Evolutionary conservation across 2,113 vertebrate species (phyloP), one percentile per base, ranked within the genome.

Genomic region (Gallinago jamesoni): DNA sequence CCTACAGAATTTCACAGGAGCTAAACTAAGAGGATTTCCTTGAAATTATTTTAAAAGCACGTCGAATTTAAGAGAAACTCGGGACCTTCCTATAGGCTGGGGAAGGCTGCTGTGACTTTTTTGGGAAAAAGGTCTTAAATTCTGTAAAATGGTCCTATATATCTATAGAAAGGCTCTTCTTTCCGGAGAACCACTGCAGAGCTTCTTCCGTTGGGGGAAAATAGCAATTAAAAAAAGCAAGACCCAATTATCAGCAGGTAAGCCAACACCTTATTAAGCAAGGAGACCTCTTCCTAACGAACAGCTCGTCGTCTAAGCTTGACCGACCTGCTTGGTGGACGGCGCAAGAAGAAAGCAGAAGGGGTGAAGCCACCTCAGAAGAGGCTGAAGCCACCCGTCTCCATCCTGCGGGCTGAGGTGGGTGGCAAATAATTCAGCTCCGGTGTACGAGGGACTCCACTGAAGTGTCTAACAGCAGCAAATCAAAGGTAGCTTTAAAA

Each of bases 1-100:
- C 43, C 81, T 18, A 45, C 15, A 12, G 52, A 39, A 53, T 12
- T 73, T 73, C 74, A 73, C 37, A 53, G 12, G 21, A 57, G 14
- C 37, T 20, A 37, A 59, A 14, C 37, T 67, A 60, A 39, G 6
- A 41, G n/a, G 39, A 59, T 55, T 35, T 50, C 31, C 6, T 24
- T 18, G 5, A 12, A 30, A 12, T 47, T 47, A 12, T 10, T 45
- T 13, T 25, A 24, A 74, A 50, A 39, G 23, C 14, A 15, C 1
- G 1, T 2, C 31, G 22, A 64, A 28, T 21, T 57, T 20, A 30
- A n/a, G 5, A 52, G 28, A 73, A 60, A 66, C 7, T 0, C 0
- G 66, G 37, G 17, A 12, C 41, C 22, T 39, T 45, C 7, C 27
- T 25, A 10, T 14, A 64, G 22, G 25, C 63, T 39, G 24, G 8